Base-by-base conservation (phyloP, 2,888 invertebrate species). In the Limnephilus rhombicus region DNA sequence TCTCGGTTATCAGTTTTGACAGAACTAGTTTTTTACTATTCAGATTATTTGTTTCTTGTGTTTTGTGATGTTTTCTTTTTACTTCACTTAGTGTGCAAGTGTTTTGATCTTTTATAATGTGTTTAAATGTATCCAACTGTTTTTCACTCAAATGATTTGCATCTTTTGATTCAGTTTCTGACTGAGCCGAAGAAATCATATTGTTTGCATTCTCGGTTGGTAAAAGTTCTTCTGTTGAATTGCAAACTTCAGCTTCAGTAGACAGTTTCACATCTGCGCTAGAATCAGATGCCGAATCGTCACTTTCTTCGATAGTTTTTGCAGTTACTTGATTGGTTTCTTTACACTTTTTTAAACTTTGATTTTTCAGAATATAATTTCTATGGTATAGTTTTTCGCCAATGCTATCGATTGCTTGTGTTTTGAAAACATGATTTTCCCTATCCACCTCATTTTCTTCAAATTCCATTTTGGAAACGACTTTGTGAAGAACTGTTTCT, bases 181-280 rank as follows among this genome's bases (percentile, higher is more conserved):
- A 94, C 96, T 96, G 96, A 96, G 96, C 95, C 96, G 96, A 96
- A 96, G 96, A 96, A 96, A 96, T 96, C 96, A 94, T 94, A 29
- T 80, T 85, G 83, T 92, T 80, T 86, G 41, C 49, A 34, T 80
- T 89, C 18, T 80, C 88, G 24, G 24, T 31, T 80, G 81, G 80
- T 81, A 34, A 90, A 37, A 82, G 29, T 11, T 90, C 18, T 90
- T 85, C 94, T 95, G 96, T 95, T 95, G 95, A 94, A 94, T 83
- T 89, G 80, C 80, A 7, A 34, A 94, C 94, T 94, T 94, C 94
- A 94, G 94, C 94, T 92, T 91, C 87, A 92, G 53, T 91, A 95
- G 96, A 93, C 90, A 96, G 96, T 94, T 95, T 96, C 96, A 96
- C 96, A 95, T 96, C 96, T 96, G 96, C 94, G 94, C 94, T 93